Conservation (phyloP, 1,140 invertebrate genomes). For the Ganaspis sp. region DNA sequence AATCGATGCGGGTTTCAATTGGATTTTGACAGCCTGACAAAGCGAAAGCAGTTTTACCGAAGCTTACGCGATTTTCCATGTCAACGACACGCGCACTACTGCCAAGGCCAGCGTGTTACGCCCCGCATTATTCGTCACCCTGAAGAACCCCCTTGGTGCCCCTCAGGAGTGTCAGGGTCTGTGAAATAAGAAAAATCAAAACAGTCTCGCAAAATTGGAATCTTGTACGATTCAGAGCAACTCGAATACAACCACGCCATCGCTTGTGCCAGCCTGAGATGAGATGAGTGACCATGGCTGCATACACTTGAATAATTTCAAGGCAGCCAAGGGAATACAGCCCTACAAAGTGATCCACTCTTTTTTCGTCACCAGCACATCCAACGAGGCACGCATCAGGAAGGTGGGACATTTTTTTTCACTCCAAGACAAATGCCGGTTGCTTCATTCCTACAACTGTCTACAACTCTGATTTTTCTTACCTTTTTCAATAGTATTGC, state of each 20-base stretch:
- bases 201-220: background rate
- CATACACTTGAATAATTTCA: constrained; percentile 86
- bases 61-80: constrained; percentile 68
- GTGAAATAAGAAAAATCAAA: background rate
- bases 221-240: background rate
- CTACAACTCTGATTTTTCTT: background rate
- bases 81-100: constrained; percentile 68
- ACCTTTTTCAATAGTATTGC: background rate
- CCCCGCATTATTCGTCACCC: constrained; percentile 47
- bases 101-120: constrained; percentile 67
- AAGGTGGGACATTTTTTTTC: constrained; percentile 73
- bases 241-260: constrained; percentile 40
- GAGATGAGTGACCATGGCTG: constrained; percentile 84
- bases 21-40: background rate
- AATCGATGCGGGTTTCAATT: background rate
- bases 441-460: background rate
- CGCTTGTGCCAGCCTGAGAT: constrained; percentile 70
- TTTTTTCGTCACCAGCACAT: constrained; percentile 80
- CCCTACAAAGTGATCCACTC: constrained; percentile 83
- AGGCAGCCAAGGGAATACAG: constrained; percentile 84
- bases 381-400: constrained; percentile 77
- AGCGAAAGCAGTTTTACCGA: constrained; percentile 46
- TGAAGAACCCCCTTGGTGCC: background rate
- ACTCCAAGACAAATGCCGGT: background rate
- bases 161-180: constrained; percentile 16